These are phyloP conservation scores for Drosophila fulvimacula DNA, from an alignment of 2,888 invertebrate species.

Conservation along the genomic window DNA sequence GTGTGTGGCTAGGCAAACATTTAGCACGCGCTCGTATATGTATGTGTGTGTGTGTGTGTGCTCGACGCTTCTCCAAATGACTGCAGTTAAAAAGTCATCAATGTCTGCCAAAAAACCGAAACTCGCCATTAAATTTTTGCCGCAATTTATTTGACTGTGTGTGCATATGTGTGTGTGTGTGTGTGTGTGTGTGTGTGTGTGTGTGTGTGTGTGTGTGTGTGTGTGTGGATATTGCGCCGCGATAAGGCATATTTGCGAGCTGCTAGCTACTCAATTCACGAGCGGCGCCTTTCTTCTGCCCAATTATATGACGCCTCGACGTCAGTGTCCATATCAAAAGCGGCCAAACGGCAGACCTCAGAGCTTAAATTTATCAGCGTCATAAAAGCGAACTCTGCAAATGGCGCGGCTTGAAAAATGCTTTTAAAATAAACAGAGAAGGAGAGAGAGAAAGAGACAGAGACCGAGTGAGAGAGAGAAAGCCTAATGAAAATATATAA, in stretches of 20 bases:
- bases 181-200: conserved; percentile 8
- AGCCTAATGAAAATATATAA: conserved; percentile 22
- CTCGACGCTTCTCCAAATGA: conserved; percentile 73
- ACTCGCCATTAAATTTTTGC: conserved; percentile 70
- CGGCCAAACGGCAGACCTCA: conserved; percentile 43
- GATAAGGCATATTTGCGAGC: conserved; percentile 43
- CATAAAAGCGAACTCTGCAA: conserved; percentile 47
- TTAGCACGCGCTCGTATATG: conserved; percentile 16
- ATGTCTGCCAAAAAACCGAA: conserved; percentile 78
- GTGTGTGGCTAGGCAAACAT: conserved; percentile 46
- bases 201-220: conserved; percentile 9
- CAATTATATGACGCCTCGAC: conserved; percentile 48
- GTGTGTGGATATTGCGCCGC: conserved; percentile 36
- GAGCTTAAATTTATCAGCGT: conserved; percentile 55
- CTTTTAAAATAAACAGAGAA: conserved; percentile 34
- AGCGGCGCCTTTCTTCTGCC: conserved; percentile 13
- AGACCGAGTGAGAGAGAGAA: background rate
- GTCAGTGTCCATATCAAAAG: conserved; percentile 32
- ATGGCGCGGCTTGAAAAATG: conserved; percentile 46
- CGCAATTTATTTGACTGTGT: conserved; percentile 58
- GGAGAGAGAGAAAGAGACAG: background rate
- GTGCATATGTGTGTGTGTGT: conserved; percentile 15
- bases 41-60: conserved; percentile 17
- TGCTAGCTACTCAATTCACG: conserved; percentile 32
- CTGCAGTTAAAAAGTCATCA: conserved; percentile 84